Conservation (phyloP, 1,140 invertebrate genomes). For the Bombyx mandarina region DNA sequence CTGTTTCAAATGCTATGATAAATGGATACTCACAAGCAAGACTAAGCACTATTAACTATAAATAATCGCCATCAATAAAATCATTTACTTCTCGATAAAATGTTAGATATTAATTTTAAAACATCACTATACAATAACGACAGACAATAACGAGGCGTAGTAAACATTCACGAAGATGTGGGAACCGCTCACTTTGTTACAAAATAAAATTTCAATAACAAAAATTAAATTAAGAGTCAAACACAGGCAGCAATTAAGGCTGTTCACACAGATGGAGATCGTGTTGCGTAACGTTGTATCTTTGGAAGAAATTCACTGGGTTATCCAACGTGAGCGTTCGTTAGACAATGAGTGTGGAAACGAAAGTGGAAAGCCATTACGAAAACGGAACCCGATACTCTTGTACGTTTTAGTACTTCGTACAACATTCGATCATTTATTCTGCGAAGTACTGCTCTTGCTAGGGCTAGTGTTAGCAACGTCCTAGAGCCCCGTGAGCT, state of each 20-base stretch:
- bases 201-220: constrained; percentile 51
- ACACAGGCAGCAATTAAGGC: constrained; percentile 50
- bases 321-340: constrained; percentile 53
- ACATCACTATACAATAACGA: constrained; percentile 1
- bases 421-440: too few species aligned
- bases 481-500: too few species aligned
- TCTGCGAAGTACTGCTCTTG: too few species aligned
- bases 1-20: constrained; percentile 36
- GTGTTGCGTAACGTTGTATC: constrained; percentile 50
- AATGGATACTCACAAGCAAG: constrained; percentile 39
- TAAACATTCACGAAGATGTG: constrained; percentile 12
- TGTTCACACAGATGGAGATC: constrained; percentile 48
- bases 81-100: constrained; percentile 19
- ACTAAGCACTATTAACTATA: constrained; percentile 40
- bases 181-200: constrained; percentile 42
- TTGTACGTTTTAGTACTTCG: neutral
- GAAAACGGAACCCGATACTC: constrained; percentile 36
- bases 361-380: constrained; percentile 62
- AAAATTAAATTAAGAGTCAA: constrained; percentile 40
- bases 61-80: constrained; percentile 20
- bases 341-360: constrained; percentile 63
- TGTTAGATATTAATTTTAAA: constrained; percentile 14
- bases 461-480: too few species aligned
- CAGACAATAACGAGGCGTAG: too few species aligned
- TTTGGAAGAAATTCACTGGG: constrained; percentile 50